Base-by-base conservation (phyloP, 2,888 invertebrate genomes). In the Lomographa bimaculata region DNA sequence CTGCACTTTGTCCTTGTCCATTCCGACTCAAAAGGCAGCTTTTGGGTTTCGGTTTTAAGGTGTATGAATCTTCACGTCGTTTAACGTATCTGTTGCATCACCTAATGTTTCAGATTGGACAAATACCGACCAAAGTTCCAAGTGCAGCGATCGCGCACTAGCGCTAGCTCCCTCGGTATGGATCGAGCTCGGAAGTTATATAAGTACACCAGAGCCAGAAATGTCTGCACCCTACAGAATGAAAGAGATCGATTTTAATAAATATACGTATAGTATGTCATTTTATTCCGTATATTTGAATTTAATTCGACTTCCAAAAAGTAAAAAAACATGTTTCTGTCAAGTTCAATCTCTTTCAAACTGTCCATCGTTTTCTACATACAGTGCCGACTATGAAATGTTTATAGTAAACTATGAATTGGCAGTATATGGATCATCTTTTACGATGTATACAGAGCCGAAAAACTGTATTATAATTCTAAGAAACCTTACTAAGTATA, bases 391-490 rank as follows among this genome's bases (percentile, higher is more conserved):
- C 41, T 51, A 50, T 37, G 27, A 37, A 34, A 14, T 14, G 14
- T 3, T 3, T 14, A 14, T 32, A 28, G 7, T 38, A 21, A 37
- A 23, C 5, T 40, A 32, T 11, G 8, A 33, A 8, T 16, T 27
- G 29, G 42, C 42, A 63, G 69, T 68, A 67, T 68, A 51, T 70
- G 60, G 72, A 74, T 72, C 74, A 74, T 64, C 63, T 58, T 49
- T 43, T 29, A 54, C 24, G 12, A 6, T 19, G 23, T 26, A 45
- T 40, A 54, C 40, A 32, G 32, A 39, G 44, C 43, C 33, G 47
- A 32, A 37, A 10, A 30, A 39, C 26, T 33, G 23, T 32, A 19
- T 25, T 37, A 40, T 32, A 5, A 33, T 4, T 27, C 10, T 12
- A 40, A 37, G 14, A 43, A 39, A 20, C 18, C 25, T 25, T 28